These are phyloP conservation scores for Neotoma lepida DNA, from an alignment of 2,113 vertebrate species.

Conservation along the genomic window DNA sequence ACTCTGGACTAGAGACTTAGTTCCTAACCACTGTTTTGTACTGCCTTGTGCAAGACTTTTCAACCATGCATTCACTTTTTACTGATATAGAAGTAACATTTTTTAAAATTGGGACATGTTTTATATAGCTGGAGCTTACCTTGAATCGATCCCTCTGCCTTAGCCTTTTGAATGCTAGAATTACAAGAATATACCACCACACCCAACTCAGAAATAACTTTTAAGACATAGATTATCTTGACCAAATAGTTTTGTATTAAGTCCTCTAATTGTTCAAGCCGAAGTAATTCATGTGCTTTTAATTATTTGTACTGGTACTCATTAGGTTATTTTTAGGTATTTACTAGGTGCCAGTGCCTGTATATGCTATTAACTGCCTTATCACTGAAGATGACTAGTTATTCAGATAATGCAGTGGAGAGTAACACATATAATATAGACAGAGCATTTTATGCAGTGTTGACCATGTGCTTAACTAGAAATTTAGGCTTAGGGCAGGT, in stretches of 20 bases:
- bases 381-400: not conserved
- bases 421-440: not conserved
- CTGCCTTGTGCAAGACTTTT: constrained; percentile 37
- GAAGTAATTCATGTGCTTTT: constrained; percentile 15
- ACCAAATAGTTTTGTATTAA: constrained; percentile 30
- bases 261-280: not conserved
- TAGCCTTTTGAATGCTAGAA: not conserved
- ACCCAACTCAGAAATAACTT: not conserved
- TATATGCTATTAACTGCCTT: not conserved
- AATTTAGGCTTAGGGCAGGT: not conserved
- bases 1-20: not conserved
- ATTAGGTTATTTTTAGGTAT: constrained; percentile 17
- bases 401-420: constrained; percentile 11
- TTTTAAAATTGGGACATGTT: not conserved
- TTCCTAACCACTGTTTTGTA: not conserved
- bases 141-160: not conserved
- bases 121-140: not conserved
- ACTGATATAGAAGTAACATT: constrained; percentile 22
- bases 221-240: constrained; percentile 27
- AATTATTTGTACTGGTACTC: not conserved
- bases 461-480: constrained; percentile 22
- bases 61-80: constrained; percentile 33
- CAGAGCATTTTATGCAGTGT: not conserved
- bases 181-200: not conserved
- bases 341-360: not conserved